Evolutionary conservation across 2,888 invertebrate species (phyloP), one percentile per base, ranked within the genome.

Genomic region (Villa cingulata): DNA sequence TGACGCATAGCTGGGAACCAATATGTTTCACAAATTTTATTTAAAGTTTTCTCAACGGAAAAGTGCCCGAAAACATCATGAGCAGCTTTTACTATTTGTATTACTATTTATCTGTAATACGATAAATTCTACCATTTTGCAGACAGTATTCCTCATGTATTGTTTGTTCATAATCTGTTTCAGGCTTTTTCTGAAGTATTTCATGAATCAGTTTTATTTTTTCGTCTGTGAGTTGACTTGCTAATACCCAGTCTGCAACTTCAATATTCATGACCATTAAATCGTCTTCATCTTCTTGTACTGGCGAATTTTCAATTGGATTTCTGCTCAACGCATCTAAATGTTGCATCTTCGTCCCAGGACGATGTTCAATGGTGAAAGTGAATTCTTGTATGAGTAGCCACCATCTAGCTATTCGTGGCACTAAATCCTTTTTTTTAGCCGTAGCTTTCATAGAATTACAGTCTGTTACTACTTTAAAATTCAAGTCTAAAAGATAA

Each of bases 401-500:
- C 59, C 51, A 60, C 63, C 45, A 59, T 36, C 52, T 41, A 43
- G 41, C 58, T 51, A 46, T 51, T 52, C 50, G 56, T 47, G 44
- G 60, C 41, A 45, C 51, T 37, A 48, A 58, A 57, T 46, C 63
- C 60, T 60, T 42, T 49, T 51, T 47, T 59, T 1, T 39, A 6
- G 46, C 43, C n/a, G n/a, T n/a, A n/a, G n/a, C n/a, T n/a, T n/a
- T n/a, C n/a, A n/a, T n/a, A n/a, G n/a, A n/a, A n/a, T n/a, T n/a
- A n/a, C n/a, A n/a, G n/a, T n/a, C n/a, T n/a, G n/a, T n/a, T n/a
- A n/a, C n/a, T n/a, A n/a, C n/a, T n/a, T n/a, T n/a, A n/a, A n/a
- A n/a, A n/a, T n/a, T n/a, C n/a, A n/a, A n/a, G n/a, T n/a, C n/a
- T 1, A 62, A 38, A 9, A 62, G 45, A 48, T 62, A 63, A 5